phyloP scores from a whole-genome alignment of 2,888 invertebrate genomes.

The Drosophila robusta region DNA sequence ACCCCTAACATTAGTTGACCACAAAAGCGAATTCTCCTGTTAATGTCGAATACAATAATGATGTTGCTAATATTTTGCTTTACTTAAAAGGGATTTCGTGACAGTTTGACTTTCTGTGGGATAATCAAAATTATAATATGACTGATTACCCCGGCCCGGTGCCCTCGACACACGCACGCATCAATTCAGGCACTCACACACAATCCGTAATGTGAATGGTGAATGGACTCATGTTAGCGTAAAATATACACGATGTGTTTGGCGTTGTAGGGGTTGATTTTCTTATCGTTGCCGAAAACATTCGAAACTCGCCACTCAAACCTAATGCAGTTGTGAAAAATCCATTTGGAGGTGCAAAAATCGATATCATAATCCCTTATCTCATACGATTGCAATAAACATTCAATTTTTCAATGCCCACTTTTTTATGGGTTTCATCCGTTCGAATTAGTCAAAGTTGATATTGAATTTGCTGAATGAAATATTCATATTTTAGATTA shows the following conservation, averaged over 20 bases:
- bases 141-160: slow-evolving; percentile 81
- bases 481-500: too few relatives aligned
- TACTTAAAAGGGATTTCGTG: slow-evolving; percentile 80
- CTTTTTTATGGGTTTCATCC: background rate
- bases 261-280: slow-evolving; percentile 45
- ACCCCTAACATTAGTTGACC: slow-evolving; percentile 25
- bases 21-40: slow-evolving; percentile 17
- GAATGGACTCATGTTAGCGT: slow-evolving; percentile 45
- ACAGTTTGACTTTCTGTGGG: slow-evolving; percentile 84
- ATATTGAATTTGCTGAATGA: too few relatives aligned
- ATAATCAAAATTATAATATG: slow-evolving; percentile 85
- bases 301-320: slow-evolving; percentile 11
- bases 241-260: slow-evolving; percentile 45
- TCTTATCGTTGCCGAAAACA: slow-evolving; percentile 19
- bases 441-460: too few relatives aligned
- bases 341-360: background rate
- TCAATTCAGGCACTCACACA: slow-evolving; percentile 31
- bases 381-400: background rate
- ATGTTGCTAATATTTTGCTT: slow-evolving; percentile 59
- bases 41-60: slow-evolving; percentile 39
- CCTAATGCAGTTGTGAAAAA: slow-evolving; percentile 17
- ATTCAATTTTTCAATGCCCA: background rate
- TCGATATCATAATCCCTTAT: slow-evolving; percentile 5
- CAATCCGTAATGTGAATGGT: slow-evolving; percentile 11
- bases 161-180: slow-evolving; percentile 56